A percentile compares a stretch with the other conserved stretches of the same genome.
phyloP scores from a whole-genome alignment of 1,140 invertebrate species.

The Pseudomyrmex concolor region DNA sequence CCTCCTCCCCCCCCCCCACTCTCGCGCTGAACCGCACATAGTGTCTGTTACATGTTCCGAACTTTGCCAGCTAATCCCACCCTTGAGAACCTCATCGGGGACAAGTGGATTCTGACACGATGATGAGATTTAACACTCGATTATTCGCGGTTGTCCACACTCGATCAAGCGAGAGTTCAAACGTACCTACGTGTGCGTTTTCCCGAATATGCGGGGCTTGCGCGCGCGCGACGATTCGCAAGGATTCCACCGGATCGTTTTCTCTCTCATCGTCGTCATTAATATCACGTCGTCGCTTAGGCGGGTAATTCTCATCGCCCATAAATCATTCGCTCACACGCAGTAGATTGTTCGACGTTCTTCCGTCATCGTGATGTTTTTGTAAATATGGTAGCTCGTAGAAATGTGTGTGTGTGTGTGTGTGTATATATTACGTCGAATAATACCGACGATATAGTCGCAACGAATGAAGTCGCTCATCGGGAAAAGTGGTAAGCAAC shows the following conservation, averaged over 20 bases:
- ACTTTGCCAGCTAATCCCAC: slow-evolving; percentile 43
- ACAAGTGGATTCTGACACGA: background rate
- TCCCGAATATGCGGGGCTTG: background rate
- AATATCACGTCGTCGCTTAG: slow-evolving; percentile 11
- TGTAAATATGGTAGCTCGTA: background rate
- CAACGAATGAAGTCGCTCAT: too few species aligned
- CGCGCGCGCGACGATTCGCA: background rate
- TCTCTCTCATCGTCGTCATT: slow-evolving; percentile 20
- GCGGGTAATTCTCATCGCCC: background rate
- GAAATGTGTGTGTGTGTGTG: background rate
- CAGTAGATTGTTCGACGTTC: background rate
- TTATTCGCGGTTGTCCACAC: slow-evolving; percentile 18
- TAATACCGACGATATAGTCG: too few species aligned
- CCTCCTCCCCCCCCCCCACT: background rate
- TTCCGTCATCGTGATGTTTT: background rate
- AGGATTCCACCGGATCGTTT: slow-evolving; percentile 21
- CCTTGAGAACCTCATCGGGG: background rate
- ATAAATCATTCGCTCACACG: slow-evolving; percentile 6
- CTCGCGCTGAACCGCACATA: background rate
- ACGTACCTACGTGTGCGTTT: background rate
- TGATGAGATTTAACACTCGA: slow-evolving; percentile 1
- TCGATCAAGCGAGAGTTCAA: slow-evolving; percentile 17
- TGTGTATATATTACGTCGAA: too few species aligned
- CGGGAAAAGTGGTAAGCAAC: too few species aligned
- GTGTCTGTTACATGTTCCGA: slow-evolving; percentile 34